phyloP scores from a whole-genome alignment of 92 coral and sea anemone species.

The Ricordea florida region DNA sequence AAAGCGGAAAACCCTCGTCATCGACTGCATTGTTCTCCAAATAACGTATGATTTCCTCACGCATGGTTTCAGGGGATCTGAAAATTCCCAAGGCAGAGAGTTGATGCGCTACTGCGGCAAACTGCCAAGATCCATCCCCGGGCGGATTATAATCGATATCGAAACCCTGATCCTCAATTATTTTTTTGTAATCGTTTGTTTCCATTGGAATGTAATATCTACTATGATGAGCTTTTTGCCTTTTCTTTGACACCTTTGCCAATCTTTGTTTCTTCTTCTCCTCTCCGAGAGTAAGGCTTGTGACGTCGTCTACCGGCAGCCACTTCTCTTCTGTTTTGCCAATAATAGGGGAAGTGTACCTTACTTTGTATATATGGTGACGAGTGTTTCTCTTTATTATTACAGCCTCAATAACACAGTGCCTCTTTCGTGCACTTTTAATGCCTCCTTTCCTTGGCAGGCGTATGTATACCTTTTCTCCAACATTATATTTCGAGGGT shows the following conservation, averaged over 20 bases:
- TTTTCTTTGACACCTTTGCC: constrained; percentile 1
- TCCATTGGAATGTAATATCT: neutral
- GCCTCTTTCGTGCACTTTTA: constrained; percentile 4
- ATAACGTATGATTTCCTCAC: constrained; percentile 34
- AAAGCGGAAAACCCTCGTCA: constrained; percentile 19
- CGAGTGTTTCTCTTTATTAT: constrained; percentile 4
- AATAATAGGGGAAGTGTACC: constrained; percentile 4
- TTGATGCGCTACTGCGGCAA: constrained; percentile 18
- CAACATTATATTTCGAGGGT: constrained; percentile 26
- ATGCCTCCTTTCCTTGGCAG: constrained; percentile 8
- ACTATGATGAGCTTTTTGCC: neutral
- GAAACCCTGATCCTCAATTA: constrained; percentile 48
- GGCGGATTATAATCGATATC: constrained; percentile 20
- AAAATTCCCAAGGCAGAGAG: constrained; percentile 3
- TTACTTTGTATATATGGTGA: constrained; percentile 13
- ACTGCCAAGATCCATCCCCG: constrained; percentile 59
- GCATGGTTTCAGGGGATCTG: constrained; percentile 31
- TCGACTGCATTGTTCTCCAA: neutral
- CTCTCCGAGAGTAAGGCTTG: constrained; percentile 35
- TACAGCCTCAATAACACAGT: neutral
- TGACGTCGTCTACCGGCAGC: constrained; percentile 36
- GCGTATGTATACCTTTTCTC: constrained; percentile 41
- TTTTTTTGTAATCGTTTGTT: neutral
- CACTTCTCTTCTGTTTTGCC: constrained; percentile 28
- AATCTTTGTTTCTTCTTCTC: constrained; percentile 27